Evolutionary conservation across 2,888 invertebrate genomes (phyloP).

Genomic region (Hydrotaea cyrtoneurina): DNA sequence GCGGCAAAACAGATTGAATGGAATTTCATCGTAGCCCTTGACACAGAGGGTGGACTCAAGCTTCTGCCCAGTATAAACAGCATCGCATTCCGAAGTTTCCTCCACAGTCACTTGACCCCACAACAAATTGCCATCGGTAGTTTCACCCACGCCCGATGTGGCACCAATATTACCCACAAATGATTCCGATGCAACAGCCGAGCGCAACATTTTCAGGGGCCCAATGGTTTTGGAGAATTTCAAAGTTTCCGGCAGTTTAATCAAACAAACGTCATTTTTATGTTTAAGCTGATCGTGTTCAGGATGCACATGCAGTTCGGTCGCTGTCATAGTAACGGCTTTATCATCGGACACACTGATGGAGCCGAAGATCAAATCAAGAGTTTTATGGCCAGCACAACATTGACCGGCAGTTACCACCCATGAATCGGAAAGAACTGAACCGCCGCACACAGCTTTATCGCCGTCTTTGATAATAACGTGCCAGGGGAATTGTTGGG

Average conservation of each 20-base stretch:
- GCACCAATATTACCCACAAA: no score
- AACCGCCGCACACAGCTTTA: constrained; percentile 76
- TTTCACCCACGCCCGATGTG: no score
- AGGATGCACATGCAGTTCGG: constrained; percentile 73
- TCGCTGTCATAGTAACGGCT: constrained; percentile 72
- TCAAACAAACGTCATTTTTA: constrained; percentile 77
- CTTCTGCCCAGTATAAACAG: constrained; percentile 70
- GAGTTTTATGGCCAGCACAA: constrained; percentile 66
- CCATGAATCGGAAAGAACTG: constrained; percentile 74
- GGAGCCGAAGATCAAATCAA: constrained; percentile 71
- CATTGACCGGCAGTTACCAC: constrained; percentile 79
- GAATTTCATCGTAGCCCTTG: constrained; percentile 70
- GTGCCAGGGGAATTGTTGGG: constrained; percentile 78
- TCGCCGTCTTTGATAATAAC: constrained; percentile 75
- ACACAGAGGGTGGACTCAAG: constrained; percentile 74
- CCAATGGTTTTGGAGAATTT: constrained; percentile 71
- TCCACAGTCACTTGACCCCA: constrained; percentile 75
- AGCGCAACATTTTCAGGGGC: constrained; percentile 72
- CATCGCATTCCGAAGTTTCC: constrained; percentile 71
- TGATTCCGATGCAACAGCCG: constrained; percentile 44
- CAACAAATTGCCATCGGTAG: constrained; percentile 61
- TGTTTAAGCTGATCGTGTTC: constrained; percentile 72
- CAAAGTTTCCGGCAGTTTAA: constrained; percentile 73
- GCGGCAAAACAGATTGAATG: constrained; percentile 77
- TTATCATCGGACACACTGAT: constrained; percentile 65